Evolutionary conservation across 2,797 vertebrate species (phyloP).

Genomic region (Sandelia bainsii): DNA sequence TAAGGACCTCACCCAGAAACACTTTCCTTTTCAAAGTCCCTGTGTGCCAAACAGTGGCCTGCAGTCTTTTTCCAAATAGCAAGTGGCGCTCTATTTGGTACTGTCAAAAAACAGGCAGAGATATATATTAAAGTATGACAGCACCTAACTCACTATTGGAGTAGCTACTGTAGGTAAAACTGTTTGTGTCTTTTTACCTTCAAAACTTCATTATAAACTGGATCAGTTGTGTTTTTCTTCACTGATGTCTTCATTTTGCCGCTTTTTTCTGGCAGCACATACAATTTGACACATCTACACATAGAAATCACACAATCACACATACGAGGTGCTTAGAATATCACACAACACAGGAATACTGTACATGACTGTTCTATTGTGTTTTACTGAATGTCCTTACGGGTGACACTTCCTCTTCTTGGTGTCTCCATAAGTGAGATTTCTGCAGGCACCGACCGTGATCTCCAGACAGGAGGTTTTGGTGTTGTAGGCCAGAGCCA

Average conservation of each 20-base stretch:
- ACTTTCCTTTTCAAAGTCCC: constrained; percentile 84
- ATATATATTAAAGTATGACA: neutral
- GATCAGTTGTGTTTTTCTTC: constrained; percentile 88
- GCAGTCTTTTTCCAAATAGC: constrained; percentile 85
- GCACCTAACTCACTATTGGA: neutral
- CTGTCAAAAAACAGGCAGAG: constrained; percentile 68
- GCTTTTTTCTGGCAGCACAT: constrained; percentile 87
- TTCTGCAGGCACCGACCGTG: constrained; percentile 86
- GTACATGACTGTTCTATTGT: neutral
- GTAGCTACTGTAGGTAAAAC: neutral
- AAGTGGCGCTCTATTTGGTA: constrained; percentile 83
- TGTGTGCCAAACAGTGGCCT: constrained; percentile 91
- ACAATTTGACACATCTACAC: constrained; percentile 89
- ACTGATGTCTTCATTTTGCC: constrained; percentile 90
- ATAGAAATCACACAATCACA: neutral
- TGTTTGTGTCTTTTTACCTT: constrained; percentile 79
- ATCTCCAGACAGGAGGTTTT: constrained; percentile 85
- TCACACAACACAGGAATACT: neutral
- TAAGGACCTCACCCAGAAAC: constrained; percentile 89
- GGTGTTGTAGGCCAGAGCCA: constrained; percentile 86
- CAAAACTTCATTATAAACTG: constrained; percentile 88
- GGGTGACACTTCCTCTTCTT: constrained; percentile 91
- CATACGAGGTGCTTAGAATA: neutral
- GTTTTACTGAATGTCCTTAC: constrained; percentile 79
- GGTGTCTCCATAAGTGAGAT: constrained; percentile 85